Evolutionary conservation across 2,113 vertebrate species (phyloP).

Genomic region (Tragulus kanchil): DNA sequence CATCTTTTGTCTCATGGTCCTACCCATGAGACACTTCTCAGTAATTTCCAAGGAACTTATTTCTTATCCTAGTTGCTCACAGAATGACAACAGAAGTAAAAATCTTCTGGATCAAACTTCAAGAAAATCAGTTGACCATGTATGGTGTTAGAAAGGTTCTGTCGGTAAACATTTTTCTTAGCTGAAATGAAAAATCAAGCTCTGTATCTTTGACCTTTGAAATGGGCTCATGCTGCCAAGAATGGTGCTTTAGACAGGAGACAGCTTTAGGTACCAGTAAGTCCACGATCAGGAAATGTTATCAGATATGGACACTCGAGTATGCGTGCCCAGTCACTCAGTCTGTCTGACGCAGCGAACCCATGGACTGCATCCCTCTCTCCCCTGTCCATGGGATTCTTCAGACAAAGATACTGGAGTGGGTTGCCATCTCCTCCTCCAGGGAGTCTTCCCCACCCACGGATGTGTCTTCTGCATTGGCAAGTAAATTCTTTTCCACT

Average conservation of each 20-base stretch:
- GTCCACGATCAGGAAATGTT: background rate
- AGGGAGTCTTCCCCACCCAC: background rate
- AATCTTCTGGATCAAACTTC: background rate
- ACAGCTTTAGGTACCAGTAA: background rate
- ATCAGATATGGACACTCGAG: background rate
- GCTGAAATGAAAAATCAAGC: background rate
- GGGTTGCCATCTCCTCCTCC: background rate
- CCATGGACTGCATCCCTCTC: background rate
- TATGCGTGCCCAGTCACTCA: background rate
- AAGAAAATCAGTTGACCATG: background rate
- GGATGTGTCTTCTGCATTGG: background rate
- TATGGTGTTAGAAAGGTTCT: background rate
- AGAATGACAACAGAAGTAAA: background rate
- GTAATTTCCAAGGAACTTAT: background rate
- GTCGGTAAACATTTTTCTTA: background rate
- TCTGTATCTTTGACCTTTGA: background rate
- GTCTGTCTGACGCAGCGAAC: too few relatives aligned
- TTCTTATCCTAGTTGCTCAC: background rate
- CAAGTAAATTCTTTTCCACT: background rate
- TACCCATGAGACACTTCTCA: background rate
- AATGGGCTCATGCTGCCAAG: background rate
- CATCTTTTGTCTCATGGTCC: background rate
- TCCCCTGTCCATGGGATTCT: background rate
- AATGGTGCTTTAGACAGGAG: background rate
- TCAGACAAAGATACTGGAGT: background rate